Percentiles rank a stretch among this genome's conserved stretches.
Evolutionary conservation across 1,140 invertebrate genomes (phyloP).

Genomic region (Megalonaias nervosa): DNA sequence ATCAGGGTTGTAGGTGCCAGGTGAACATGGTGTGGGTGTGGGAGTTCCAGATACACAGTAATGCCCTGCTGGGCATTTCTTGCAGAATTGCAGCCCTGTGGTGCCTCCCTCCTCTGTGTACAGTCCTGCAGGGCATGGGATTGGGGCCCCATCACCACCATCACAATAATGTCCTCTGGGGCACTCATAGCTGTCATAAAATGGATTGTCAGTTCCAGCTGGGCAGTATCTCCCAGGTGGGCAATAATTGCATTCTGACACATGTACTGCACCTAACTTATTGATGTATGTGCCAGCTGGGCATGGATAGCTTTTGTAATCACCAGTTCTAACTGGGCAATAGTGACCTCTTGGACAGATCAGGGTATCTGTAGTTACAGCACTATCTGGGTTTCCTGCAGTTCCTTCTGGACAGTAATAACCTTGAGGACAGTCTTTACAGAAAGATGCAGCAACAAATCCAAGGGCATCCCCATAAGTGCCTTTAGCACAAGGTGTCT

Average conservation of each 20-base stretch:
- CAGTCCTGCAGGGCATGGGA: constrained; percentile 58
- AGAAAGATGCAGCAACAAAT: constrained; percentile 40
- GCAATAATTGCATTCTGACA: constrained; percentile 54
- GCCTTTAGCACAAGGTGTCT: constrained; percentile 54
- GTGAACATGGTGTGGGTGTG: constrained; percentile 57
- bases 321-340: constrained; percentile 55
- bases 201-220: constrained; percentile 56
- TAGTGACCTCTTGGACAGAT: constrained; percentile 60
- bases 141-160: constrained; percentile 35
- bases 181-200: constrained; percentile 56
- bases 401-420: constrained; percentile 65
- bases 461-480: constrained; percentile 60
- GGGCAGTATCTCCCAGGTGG: constrained; percentile 60
- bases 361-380: constrained; percentile 34
- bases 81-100: constrained; percentile 56
- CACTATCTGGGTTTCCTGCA: constrained; percentile 40
- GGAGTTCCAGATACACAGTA: constrained; percentile 58
- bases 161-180: constrained; percentile 61
- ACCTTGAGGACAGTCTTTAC: constrained; percentile 57
- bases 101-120: constrained; percentile 66
- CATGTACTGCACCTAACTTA: constrained; percentile 43
- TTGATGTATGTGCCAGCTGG: constrained; percentile 58
- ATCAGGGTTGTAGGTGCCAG: constrained; percentile 59
- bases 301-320: constrained; percentile 59
- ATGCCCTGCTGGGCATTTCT: constrained; percentile 60